phyloP scores from a whole-genome alignment of 2,113 vertebrate genomes.

The Ctenodactylus gundi region DNA sequence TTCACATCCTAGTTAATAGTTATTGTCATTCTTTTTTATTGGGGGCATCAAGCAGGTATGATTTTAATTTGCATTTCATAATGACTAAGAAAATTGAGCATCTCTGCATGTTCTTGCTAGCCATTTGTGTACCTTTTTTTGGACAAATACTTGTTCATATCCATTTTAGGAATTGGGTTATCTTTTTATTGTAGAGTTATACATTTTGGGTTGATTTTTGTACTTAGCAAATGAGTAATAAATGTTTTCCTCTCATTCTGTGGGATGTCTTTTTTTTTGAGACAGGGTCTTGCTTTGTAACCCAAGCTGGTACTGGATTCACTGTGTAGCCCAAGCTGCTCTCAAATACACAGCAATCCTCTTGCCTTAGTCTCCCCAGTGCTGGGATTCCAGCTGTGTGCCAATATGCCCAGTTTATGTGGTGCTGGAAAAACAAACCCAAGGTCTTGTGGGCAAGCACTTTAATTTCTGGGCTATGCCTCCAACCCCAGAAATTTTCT shows the following conservation, averaged over 20 bases:
- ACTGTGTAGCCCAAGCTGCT: no score
- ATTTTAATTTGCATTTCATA: slow-evolving; percentile 19
- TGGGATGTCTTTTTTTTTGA: not conserved
- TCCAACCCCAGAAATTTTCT: no score
- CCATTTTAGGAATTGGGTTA: not conserved
- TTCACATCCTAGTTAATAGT: not conserved
- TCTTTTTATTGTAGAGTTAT: not conserved
- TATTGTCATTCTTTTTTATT: not conserved
- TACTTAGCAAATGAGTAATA: not conserved
- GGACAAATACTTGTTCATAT: not conserved
- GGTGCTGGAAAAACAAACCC: no score
- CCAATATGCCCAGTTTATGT: no score
- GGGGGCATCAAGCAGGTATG: not conserved
- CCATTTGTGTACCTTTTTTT: slow-evolving; percentile 12
- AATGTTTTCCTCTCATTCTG: not conserved
- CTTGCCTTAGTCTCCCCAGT: no score
- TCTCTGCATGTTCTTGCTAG: not conserved
- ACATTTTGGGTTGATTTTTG: no score
- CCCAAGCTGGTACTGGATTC: no score
- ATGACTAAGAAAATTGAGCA: not conserved
- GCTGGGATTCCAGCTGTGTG: no score
- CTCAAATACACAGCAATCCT: no score
- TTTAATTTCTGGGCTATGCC: no score
- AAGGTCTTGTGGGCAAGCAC: no score
- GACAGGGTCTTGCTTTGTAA: no score